Evolutionary conservation across 2,888 invertebrate species (phyloP).

Genomic region (Lasioglossum vierecki): DNA sequence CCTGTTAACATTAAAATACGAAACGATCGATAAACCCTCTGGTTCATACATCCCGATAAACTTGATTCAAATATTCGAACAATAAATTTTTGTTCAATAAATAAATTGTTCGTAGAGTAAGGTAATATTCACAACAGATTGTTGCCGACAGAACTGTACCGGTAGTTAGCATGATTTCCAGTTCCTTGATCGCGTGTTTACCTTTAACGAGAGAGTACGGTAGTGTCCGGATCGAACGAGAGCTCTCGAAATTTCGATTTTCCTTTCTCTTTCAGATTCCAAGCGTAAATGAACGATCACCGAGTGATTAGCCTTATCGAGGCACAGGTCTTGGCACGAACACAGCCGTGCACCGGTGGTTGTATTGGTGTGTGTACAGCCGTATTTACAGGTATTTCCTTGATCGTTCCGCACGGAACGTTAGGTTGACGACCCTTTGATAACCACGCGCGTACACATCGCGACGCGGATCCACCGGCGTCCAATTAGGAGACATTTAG

Average conservation of each 20-base stretch:
- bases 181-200: background rate
- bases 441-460: constrained; percentile 61
- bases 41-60: background rate
- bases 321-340: constrained; percentile 34
- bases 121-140: background rate
- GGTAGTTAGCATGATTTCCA: background rate
- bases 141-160: background rate
- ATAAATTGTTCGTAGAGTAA: background rate
- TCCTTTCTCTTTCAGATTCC: constrained; percentile 20
- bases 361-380: constrained; percentile 15
- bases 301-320: constrained; percentile 47
- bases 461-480: constrained; percentile 54
- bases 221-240: background rate
- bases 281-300: constrained; percentile 20
- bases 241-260: constrained; percentile 20
- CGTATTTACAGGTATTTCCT: constrained; percentile 59
- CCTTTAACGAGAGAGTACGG: background rate
- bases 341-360: background rate
- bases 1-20: background rate
- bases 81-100: background rate
- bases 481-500: constrained; percentile 66
- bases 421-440: constrained; percentile 75
- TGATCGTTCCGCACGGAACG: constrained; percentile 57
- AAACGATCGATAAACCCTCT: background rate
- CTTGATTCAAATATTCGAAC: background rate